These are phyloP conservation scores for Ammodytes marinus DNA, from an alignment of 2,113 vertebrate genomes.

Conservation along the genomic window DNA sequence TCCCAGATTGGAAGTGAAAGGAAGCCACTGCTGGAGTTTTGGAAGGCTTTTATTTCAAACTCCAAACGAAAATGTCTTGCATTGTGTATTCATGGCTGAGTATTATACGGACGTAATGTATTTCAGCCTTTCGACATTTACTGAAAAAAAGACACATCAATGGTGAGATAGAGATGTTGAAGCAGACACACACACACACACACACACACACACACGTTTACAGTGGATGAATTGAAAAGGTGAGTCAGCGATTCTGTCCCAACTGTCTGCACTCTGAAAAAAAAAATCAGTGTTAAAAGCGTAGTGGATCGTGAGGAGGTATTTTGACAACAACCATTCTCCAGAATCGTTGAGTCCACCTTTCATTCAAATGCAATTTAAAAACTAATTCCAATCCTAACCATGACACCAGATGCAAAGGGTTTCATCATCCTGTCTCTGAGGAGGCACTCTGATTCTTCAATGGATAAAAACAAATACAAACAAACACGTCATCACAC, in stretches of 20 bases:
- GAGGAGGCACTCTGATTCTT: not conserved
- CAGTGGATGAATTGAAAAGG: too few species aligned
- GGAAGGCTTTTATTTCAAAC: constrained; percentile 36
- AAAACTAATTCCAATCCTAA: not conserved
- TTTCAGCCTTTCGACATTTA: not conserved
- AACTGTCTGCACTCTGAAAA: too few species aligned
- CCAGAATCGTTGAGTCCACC: too few species aligned
- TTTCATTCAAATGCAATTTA: too few species aligned
- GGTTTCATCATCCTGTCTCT: not conserved
- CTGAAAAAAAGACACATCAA: not conserved
- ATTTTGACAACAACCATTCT: too few species aligned
- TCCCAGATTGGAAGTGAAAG: not conserved
- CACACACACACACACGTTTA: too few species aligned
- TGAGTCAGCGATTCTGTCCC: too few species aligned
- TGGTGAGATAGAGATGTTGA: constrained; percentile 8
- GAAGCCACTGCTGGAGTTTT: not conserved
- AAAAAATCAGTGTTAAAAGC: too few species aligned
- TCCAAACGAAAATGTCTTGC: not conserved
- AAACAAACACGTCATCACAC: constrained; percentile 9
- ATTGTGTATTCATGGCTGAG: not conserved
- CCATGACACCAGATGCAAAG: not conserved
- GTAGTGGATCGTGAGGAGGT: too few species aligned
- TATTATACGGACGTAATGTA: not conserved
- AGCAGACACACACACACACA: not conserved
- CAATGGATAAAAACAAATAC: not conserved